Evolutionary conservation across 2,888 invertebrate genomes (phyloP).

Genomic region (Scaptomyza flava): DNA sequence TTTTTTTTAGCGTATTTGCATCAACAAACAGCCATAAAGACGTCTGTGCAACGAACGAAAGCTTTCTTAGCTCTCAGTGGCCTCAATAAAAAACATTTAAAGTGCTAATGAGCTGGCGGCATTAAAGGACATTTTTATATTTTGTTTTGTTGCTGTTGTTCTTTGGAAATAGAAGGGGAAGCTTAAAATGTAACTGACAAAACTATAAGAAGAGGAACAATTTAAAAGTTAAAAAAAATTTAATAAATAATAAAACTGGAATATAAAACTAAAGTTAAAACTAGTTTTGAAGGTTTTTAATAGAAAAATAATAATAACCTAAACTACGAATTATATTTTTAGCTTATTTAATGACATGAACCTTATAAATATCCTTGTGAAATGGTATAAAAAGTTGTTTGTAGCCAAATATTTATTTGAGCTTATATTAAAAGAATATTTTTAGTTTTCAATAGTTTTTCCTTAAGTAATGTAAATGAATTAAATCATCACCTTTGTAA

Average conservation of each 20-base stretch:
- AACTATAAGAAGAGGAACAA: not conserved
- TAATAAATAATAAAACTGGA: too few relatives aligned
- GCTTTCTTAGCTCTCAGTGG: constrained; percentile 41
- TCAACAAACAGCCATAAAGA: constrained; percentile 71
- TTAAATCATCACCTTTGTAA: not conserved
- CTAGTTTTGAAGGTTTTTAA: too few relatives aligned
- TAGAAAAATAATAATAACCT: too few relatives aligned
- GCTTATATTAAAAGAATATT: too few relatives aligned
- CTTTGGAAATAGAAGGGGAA: not conserved
- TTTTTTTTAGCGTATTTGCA: constrained; percentile 60
- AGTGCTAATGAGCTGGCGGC: constrained; percentile 57
- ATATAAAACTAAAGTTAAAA: too few relatives aligned
- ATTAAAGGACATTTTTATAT: constrained; percentile 24
- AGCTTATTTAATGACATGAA: too few relatives aligned
- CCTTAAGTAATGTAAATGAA: not conserved
- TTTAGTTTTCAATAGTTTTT: too few relatives aligned
- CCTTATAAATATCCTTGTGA: too few relatives aligned
- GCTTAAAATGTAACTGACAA: not conserved
- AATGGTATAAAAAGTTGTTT: too few relatives aligned
- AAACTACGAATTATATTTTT: too few relatives aligned
- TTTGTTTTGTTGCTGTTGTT: not conserved
- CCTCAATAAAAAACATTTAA: constrained; percentile 53
- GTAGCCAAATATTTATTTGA: too few relatives aligned
- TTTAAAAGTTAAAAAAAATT: not conserved
- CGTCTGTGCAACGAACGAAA: constrained; percentile 46